Evolutionary conservation across 37 sponge, comb jelly and placozoan species (phyloP), one percentile per base, ranked within the genome.

Genomic region (Spongilla lacustris): DNA sequence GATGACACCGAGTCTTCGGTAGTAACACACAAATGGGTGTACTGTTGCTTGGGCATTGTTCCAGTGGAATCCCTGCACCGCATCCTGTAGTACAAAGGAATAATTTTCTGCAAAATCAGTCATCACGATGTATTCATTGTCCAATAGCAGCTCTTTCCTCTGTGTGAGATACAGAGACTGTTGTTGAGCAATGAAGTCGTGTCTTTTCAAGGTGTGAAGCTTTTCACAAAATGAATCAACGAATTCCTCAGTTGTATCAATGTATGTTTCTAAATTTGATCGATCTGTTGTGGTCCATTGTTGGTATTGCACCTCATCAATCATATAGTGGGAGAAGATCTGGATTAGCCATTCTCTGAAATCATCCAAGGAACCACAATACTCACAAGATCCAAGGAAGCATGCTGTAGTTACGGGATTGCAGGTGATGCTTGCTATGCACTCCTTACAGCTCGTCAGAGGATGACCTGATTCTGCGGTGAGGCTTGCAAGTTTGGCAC

Each of bases 101-200:
- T 89, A 89, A 38, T 89, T 89, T 71, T 84, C 90, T 36, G 90
- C 76, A 46, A 89, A 89, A 66, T 89, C 90, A 33, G 84, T 80
- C 14, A 35, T 21, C 28, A 89, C 80, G 4, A 84, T 24, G 10
- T 80, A 23, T 36, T 80, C 87, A 22, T 81, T 81, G n/a, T 48
- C 32, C 49, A 80, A 21, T 67, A 86, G 72, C n/a, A 1, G 14
- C n/a, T 50, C 23, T 75, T 80, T 85, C 22, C 70, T 27, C 3
- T 66, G 41, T 35, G 30, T 34, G 28, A 70, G 48, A 30, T 68
- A 85, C 6, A 79, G 36, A 35, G 86, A 24, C 31, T 85, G 86
- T 66, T 85, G 86, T n/a, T 27, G 67, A 31, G 86, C 86, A 36
- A 85, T 69, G 32, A 85, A 85, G 34, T 73, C 75, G 46, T 81